Evolutionary conservation across 2,797 vertebrate species (phyloP), one percentile per base, ranked within the genome.

Genomic region (Lophotriccus pileatus): DNA sequence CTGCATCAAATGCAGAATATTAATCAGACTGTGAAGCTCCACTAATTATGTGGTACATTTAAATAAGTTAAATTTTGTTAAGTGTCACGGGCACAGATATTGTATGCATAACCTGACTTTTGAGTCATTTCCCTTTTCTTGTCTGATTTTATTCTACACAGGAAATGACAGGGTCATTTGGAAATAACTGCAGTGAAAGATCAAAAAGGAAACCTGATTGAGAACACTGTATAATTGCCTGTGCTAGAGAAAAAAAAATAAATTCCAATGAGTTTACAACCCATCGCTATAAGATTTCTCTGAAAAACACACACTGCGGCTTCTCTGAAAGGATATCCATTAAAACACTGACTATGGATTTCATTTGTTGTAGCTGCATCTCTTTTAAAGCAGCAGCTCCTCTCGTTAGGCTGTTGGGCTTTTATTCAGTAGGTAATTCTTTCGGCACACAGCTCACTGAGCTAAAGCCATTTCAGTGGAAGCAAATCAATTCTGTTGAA

Each of bases 101-200:
- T 89, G 84, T 92, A 85, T 84, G 95, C 84, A 93, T 92, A 96
- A 96, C 87, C 67, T 52, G 34, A 79, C 74, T 79, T 93, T 94
- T 94, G 91, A 97, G 91, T 95, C 50, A 96, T 94, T 95, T 96
- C 94, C 94, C 67, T 93, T 94, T 90, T 94, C 94, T 97, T 84
- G 85, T 91, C 90, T 93, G 87, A 94, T 96, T 95, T 93, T 91
- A 88, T 94, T 88, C 83, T 67, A 84, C 70, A 79, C 93, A 96
- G 95, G 96, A 94, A 96, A 91, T 91, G 77, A 96, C 83, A 94
- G 80, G 89, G 95, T 95, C 91, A 94, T 79, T 96, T 95, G 67
- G 83, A 96, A 96, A 90, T 94, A 93, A 88, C 87, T 93, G 85
- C 85, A 91, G 84, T 20, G 52, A 90, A 79, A 96, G 95, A 96